A percentile compares a stretch with the other conserved stretches of the same genome.
phyloP scores from a whole-genome alignment of 2,113 vertebrate genomes.

The Trematocara stigmaticum region DNA sequence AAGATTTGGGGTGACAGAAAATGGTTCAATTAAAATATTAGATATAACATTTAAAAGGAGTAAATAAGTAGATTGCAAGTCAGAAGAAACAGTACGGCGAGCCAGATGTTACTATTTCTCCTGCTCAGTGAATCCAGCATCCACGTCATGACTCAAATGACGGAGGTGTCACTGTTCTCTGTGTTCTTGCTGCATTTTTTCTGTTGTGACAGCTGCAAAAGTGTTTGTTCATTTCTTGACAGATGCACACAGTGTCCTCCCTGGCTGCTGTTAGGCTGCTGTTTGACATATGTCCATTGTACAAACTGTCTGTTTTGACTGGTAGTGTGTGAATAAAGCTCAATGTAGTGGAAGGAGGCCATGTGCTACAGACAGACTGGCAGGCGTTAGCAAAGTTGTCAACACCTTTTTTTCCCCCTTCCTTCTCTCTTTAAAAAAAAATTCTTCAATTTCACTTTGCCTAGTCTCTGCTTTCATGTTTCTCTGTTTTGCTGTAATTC shows the following conservation, averaged over 20 bases:
- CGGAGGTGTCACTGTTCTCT: neutral
- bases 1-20: neutral
- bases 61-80: neutral
- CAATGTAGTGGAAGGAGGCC: constrained; percentile 5
- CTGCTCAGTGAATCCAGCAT: neutral
- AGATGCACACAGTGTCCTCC: constrained; percentile 21
- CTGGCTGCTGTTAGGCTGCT: constrained; percentile 24
- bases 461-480: neutral
- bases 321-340: constrained; percentile 12
- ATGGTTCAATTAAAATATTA: neutral
- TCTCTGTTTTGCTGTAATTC: neutral
- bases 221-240: constrained; percentile 37
- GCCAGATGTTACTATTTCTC: neutral
- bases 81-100: neutral
- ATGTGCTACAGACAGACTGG: constrained; percentile 17
- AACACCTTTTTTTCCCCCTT: neutral
- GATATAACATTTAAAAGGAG: neutral
- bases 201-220: constrained; percentile 36
- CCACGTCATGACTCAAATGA: neutral
- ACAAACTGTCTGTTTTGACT: constrained; percentile 44
- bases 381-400: constrained; percentile 20
- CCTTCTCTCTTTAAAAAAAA: neutral
- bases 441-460: neutral
- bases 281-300: constrained; percentile 54
- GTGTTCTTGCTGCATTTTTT: neutral